Percentiles rank a stretch among this genome's conserved stretches.
phyloP scores from a whole-genome alignment of 2,888 invertebrate species.

The Epinotia demarniana region DNA sequence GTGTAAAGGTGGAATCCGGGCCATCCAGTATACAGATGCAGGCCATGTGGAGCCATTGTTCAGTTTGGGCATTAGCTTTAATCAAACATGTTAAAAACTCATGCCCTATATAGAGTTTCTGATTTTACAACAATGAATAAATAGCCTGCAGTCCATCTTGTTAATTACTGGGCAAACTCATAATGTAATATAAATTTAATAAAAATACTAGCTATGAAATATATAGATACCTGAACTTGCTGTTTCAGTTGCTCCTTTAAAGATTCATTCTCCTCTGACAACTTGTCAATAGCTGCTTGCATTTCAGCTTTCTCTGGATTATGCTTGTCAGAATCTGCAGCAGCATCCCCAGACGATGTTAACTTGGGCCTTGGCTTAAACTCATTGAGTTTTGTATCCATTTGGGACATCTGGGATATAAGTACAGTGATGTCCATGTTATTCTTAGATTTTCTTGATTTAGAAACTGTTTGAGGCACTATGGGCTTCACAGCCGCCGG shows the following conservation, averaged over 20 bases:
- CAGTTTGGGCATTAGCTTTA: no score
- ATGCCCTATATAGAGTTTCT: neutral
- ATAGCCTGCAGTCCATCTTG: no score
- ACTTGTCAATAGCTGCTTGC: constrained; percentile 85
- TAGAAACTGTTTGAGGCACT: constrained; percentile 79
- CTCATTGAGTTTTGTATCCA: constrained; percentile 87
- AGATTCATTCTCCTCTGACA: constrained; percentile 88
- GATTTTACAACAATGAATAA: neutral
- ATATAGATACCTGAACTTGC: constrained; percentile 88
- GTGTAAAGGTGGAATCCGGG: neutral
- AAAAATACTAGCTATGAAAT: neutral
- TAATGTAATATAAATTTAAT: neutral
- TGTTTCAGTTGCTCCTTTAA: constrained; percentile 93
- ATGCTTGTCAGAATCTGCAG: constrained; percentile 55
- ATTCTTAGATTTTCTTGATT: constrained; percentile 78
- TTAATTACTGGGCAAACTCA: no score
- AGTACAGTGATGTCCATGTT: constrained; percentile 88
- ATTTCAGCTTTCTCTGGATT: constrained; percentile 79
- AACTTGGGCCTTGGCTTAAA: constrained; percentile 80
- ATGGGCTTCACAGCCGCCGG: constrained; percentile 93
- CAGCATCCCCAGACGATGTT: constrained; percentile 68
- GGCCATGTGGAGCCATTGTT: neutral
- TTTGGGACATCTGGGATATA: constrained; percentile 88
- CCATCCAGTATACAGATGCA: neutral
- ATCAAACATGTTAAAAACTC: neutral